Base-by-base conservation (phyloP, 2,797 vertebrate genomes). In the Liparis tanakae region DNA sequence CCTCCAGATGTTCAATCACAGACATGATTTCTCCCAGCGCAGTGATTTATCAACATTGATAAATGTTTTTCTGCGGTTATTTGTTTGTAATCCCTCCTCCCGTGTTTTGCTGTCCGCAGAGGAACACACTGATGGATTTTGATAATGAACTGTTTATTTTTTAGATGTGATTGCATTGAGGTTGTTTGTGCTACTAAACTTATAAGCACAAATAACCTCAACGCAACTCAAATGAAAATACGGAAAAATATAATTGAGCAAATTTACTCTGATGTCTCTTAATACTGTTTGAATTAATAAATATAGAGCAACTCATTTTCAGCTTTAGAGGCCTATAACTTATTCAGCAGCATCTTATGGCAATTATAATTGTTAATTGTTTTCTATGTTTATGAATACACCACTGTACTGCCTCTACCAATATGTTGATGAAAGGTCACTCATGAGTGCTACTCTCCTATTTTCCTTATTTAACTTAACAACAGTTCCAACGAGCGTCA, bases 1-100 rank as follows among this genome's bases (percentile, higher is more conserved):
- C n/a, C 44, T 44, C 56, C 70, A 74, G 51, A 48, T 70, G 62
- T 67, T 78, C 61, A 63, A 41, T 53, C 61, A 66, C 20, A 44
- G 36, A 50, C 37, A 17, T n/a, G 7, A 25, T 67, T 60, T 39
- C 44, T 30, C 63, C 58, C 60, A 51, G 70, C 7, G 7, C 63
- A 57, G 55, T 25, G 5, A 75, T 78, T 53, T 56, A 65, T 65
- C 17, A 17, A 5, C 48, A 72, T 3, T 36, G 50, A 74, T 77
- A 25, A 51, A 74, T 62, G 25, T 22, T 53, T 69, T 65, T 57
- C 6, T 51, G 51, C 0, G 6, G 33, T 3, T 20, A 51, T 61
- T 64, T 79, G 46, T 63, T 74, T 65, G 15, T 25, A 48, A 61
- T 61, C 53, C 15, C 15, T 61, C 12, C n/a, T 39, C 15, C 10